Evolutionary conservation across 2,797 vertebrate genomes (phyloP).

Genomic region (Xerus rutilus): DNA sequence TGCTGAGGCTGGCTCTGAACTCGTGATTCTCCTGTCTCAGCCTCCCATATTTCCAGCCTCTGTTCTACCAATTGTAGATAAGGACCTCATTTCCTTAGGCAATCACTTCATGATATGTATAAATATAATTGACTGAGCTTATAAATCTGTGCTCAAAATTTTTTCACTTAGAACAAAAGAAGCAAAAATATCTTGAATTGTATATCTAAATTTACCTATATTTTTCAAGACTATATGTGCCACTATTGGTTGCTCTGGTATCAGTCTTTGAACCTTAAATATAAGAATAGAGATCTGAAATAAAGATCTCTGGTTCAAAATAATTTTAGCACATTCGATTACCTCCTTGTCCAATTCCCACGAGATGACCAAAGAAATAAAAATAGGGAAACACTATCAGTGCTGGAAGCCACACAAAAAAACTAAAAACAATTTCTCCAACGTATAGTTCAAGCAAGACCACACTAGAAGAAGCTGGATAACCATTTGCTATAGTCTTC

Average conservation of each 20-base stretch:
- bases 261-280: constrained; percentile 10
- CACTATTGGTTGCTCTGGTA: neutral
- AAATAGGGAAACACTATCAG: neutral
- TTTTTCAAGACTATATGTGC: neutral
- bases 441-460: neutral
- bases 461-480: neutral
- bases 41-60: neutral
- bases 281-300: neutral
- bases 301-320: neutral
- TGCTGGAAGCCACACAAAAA: neutral
- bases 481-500: neutral
- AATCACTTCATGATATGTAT: neutral
- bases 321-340: neutral
- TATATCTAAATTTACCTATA: neutral
- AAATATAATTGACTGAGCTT: neutral
- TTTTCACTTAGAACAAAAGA: constrained; percentile 5
- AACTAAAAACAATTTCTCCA: neutral
- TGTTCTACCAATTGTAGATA: neutral
- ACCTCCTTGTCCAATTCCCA: neutral
- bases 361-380: neutral
- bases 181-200: neutral
- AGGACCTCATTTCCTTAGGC: neutral
- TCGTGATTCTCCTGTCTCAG: too few species aligned
- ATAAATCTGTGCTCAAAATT: neutral
- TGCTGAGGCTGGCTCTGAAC: too few species aligned